Percentiles rank a stretch among this genome's conserved stretches.
Conservation (phyloP, 2,797 vertebrate genomes). For the Coregonus sp. region DNA sequence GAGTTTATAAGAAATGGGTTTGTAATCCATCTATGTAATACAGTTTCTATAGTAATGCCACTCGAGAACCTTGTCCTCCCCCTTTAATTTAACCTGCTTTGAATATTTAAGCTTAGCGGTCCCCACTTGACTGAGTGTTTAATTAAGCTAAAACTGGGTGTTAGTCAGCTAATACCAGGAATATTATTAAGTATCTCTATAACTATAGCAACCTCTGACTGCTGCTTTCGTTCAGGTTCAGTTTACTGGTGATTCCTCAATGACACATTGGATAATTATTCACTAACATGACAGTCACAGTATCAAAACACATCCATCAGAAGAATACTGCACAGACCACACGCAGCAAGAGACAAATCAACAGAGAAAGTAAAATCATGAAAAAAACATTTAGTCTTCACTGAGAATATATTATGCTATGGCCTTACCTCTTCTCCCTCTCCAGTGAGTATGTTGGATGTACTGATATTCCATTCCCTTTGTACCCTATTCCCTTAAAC, state of each 20-base stretch:
- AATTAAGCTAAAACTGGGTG: slow-evolving; percentile 1
- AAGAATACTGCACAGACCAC: not conserved
- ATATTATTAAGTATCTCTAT: not conserved
- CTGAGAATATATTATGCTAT: not conserved
- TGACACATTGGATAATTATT: not conserved
- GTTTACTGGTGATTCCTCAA: not conserved
- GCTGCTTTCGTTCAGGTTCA: not conserved
- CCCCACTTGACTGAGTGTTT: not conserved
- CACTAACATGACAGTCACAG: not conserved
- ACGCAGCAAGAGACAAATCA: not conserved
- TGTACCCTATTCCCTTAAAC: not conserved
- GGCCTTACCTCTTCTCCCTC: not conserved
- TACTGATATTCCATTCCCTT: not conserved
- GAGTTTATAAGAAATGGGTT: not conserved
- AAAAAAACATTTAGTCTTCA: not conserved
- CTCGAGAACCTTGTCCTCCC: not conserved
- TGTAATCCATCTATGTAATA: not conserved
- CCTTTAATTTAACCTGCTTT: not conserved
- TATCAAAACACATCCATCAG: not conserved
- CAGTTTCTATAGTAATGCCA: not conserved
- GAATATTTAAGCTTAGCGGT: not conserved
- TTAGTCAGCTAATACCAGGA: not conserved
- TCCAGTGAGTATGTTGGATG: not conserved
- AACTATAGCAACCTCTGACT: not conserved
- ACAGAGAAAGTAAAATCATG: not conserved